Conservation (phyloP, 2,888 invertebrate genomes). For the Harmothoe impar region DNA sequence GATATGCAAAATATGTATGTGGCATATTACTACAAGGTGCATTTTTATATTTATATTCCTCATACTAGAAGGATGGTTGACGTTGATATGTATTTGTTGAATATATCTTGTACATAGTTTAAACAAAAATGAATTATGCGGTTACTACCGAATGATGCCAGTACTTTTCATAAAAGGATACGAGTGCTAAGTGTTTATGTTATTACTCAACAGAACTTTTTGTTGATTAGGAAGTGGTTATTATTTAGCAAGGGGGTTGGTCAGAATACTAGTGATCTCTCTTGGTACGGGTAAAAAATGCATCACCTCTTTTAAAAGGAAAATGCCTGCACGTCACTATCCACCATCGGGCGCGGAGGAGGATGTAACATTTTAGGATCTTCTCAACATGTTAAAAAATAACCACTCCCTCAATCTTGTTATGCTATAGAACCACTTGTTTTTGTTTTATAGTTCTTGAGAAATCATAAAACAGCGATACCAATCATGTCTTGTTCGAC, state of each 20-base stretch:
- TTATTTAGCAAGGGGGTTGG: too few relatives aligned
- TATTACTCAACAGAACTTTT: background rate
- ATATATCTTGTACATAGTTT: conserved; percentile 48
- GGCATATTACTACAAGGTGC: conserved; percentile 15
- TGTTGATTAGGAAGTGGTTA: background rate
- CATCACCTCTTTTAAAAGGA: too few relatives aligned
- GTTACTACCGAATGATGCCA: conserved; percentile 31
- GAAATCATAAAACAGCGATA: background rate
- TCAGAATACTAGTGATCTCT: too few relatives aligned
- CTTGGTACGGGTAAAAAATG: too few relatives aligned
- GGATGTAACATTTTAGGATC: too few relatives aligned
- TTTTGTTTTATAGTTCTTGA: background rate
- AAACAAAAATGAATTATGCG: background rate
- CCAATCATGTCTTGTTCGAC: background rate
- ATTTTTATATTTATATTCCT: conserved; percentile 39
- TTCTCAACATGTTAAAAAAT: too few relatives aligned
- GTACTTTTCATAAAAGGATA: conserved; percentile 13
- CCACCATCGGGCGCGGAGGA: too few relatives aligned
- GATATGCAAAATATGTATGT: conserved; percentile 12
- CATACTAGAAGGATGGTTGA: background rate
- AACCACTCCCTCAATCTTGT: too few relatives aligned
- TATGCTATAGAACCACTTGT: background rate
- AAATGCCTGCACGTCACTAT: too few relatives aligned
- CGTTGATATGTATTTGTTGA: conserved; percentile 27
- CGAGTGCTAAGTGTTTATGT: background rate